A percentile compares a stretch with the other conserved stretches of the same genome.
Conservation (phyloP, 2,888 invertebrate species). For the Neria commutata region DNA sequence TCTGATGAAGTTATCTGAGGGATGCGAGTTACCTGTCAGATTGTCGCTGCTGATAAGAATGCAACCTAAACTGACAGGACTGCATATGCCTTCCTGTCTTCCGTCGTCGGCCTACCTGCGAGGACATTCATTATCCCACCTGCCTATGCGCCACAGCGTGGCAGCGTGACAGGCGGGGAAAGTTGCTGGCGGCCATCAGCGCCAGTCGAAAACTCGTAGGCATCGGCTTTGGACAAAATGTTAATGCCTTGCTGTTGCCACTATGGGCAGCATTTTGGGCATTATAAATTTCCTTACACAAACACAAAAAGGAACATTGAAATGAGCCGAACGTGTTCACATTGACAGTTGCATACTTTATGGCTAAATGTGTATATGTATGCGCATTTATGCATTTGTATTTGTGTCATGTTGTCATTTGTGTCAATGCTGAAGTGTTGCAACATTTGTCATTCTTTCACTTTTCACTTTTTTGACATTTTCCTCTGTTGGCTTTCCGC, state of each 20-base stretch:
- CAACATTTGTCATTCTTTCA: slow-evolving; percentile 36
- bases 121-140: slow-evolving; percentile 4
- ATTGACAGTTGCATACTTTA: background rate
- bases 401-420: slow-evolving; percentile 19
- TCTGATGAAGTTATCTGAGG: slow-evolving; percentile 10
- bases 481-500: no score
- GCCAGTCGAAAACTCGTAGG: background rate
- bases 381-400: no score
- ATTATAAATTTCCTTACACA: background rate
- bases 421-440: slow-evolving; percentile 28
- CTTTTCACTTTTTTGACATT: slow-evolving; percentile 16
- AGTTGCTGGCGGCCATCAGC: background rate
- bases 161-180: no score
- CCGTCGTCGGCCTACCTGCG: background rate
- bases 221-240: background rate
- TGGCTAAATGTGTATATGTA: no score
- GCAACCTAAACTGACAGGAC: background rate
- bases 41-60: slow-evolving; percentile 2
- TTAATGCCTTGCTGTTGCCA: background rate
- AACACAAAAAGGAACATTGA: no score
- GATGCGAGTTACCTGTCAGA: slow-evolving; percentile 11
- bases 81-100: background rate
- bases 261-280: background rate
- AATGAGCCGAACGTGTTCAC: background rate
- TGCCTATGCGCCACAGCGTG: background rate